Evolutionary conservation across 2,888 invertebrate species (phyloP).

Genomic region (Chesias legatella): DNA sequence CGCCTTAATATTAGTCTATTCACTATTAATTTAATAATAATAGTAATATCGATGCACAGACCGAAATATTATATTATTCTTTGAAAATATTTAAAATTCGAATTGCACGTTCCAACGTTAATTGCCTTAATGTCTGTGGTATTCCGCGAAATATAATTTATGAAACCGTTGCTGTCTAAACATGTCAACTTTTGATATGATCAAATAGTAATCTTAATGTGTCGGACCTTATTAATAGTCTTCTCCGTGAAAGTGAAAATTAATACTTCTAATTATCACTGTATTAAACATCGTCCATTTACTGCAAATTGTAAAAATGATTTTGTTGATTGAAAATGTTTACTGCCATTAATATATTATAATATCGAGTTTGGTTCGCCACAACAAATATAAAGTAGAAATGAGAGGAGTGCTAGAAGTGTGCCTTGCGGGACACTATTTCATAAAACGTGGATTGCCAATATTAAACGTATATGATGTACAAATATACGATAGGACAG

Average conservation of each 20-base stretch:
- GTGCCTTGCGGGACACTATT: constrained; percentile 62
- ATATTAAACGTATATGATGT: constrained; percentile 40
- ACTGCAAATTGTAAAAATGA: neutral
- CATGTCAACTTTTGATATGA: no score
- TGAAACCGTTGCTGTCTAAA: no score
- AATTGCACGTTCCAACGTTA: no score
- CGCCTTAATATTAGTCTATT: constrained; percentile 3
- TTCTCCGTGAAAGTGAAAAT: no score
- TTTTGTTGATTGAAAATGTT: constrained; percentile 2
- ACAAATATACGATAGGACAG: constrained; percentile 46
- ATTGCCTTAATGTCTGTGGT: no score
- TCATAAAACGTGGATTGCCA: constrained; percentile 35
- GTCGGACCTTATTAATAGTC: no score
- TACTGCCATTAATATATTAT: constrained; percentile 10
- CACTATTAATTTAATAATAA: constrained; percentile 5
- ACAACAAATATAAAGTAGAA: constrained; percentile 22
- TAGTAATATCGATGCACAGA: no score
- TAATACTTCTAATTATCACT: no score
- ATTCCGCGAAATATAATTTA: no score
- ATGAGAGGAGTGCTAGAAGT: constrained; percentile 51
- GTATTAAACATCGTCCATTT: no score
- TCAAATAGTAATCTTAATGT: no score
- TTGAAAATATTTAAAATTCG: no score
- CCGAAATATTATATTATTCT: neutral
- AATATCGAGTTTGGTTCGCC: neutral